Percentiles rank a stretch among this genome's conserved stretches.
Evolutionary conservation across 2,797 vertebrate genomes (phyloP).

Genomic region (Pitangus sulphuratus): DNA sequence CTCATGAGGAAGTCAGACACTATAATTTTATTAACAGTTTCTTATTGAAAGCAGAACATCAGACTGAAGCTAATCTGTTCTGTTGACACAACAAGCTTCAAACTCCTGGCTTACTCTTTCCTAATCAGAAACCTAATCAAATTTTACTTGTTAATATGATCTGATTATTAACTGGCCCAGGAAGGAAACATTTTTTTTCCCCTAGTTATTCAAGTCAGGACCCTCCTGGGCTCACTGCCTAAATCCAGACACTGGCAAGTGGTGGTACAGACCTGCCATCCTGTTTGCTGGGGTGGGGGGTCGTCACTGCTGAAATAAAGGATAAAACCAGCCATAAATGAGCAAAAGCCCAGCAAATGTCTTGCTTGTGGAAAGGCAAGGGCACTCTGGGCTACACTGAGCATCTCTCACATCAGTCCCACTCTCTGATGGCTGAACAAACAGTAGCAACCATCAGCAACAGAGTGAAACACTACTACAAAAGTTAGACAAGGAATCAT

Average conservation of each 20-base stretch:
- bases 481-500: not conserved
- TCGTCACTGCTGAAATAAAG: not conserved
- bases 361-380: not conserved
- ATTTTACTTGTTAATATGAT: slow-evolving; percentile 65
- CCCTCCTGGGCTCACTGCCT: not conserved
- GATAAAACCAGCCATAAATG: not conserved
- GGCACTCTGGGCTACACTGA: accelerated
- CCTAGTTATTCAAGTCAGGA: not conserved
- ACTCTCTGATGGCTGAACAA: not conserved
- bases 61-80: slow-evolving; percentile 59
- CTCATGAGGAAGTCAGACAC: not conserved
- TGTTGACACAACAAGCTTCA: slow-evolving; percentile 72
- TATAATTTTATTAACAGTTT: slow-evolving; percentile 59
- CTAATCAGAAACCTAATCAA: slow-evolving; percentile 71
- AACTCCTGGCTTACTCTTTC: slow-evolving; percentile 53
- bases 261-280: not conserved
- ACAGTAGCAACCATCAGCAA: not conserved
- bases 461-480: accelerated
- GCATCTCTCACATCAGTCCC: not conserved
- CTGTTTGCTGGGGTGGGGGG: not conserved
- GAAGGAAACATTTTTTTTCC: slow-evolving; percentile 34
- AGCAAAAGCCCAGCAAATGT: not conserved
- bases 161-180: slow-evolving; percentile 60
- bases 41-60: slow-evolving; percentile 64
- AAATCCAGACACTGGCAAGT: not conserved